These are phyloP conservation scores for Euzophera pinguis DNA, from an alignment of 2,888 invertebrate genomes.

Conservation along the genomic window DNA sequence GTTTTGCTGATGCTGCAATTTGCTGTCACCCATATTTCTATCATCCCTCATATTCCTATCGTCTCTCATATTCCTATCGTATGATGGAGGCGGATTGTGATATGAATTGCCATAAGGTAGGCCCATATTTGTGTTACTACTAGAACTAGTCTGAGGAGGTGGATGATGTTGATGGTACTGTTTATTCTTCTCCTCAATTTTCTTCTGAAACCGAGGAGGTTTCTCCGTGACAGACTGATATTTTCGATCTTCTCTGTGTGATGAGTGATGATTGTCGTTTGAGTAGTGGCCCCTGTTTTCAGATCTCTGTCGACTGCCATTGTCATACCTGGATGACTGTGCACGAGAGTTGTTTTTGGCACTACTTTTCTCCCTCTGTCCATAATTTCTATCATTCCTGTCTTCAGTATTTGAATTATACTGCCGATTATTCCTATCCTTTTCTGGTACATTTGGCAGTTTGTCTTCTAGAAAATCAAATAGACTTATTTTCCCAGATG, in stretches of 20 bases:
- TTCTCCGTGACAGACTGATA: conserved; percentile 73
- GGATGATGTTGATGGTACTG: conserved; percentile 56
- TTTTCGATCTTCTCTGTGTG: conserved; percentile 60
- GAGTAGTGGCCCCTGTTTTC: conserved; percentile 58
- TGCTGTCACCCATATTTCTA: conserved; percentile 46
- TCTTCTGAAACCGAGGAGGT: conserved; percentile 82
- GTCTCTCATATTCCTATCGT: conserved; percentile 52
- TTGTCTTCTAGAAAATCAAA: conserved; percentile 92
- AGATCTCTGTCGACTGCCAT: conserved; percentile 45
- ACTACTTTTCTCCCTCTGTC: conserved; percentile 54
- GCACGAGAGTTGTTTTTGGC: conserved; percentile 52
- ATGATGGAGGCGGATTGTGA: conserved; percentile 44
- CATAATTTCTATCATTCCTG: conserved; percentile 50
- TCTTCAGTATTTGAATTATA: conserved; percentile 50
- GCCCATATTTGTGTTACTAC: conserved; percentile 39
- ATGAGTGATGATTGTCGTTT: conserved; percentile 52
- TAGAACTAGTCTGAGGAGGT: conserved; percentile 35
- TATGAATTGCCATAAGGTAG: conserved; percentile 53
- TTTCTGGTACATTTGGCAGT: conserved; percentile 80
- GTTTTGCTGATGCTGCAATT: conserved; percentile 38
- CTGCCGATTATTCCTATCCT: conserved; percentile 53
- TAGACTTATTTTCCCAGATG: conserved; percentile 88
- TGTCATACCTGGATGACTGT: conserved; percentile 56
- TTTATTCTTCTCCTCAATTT: conserved; percentile 70
- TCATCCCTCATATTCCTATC: conserved; percentile 54